These are phyloP conservation scores for Zeugodacus cucurbitae DNA, from an alignment of 1,140 invertebrate species.

Conservation along the genomic window DNA sequence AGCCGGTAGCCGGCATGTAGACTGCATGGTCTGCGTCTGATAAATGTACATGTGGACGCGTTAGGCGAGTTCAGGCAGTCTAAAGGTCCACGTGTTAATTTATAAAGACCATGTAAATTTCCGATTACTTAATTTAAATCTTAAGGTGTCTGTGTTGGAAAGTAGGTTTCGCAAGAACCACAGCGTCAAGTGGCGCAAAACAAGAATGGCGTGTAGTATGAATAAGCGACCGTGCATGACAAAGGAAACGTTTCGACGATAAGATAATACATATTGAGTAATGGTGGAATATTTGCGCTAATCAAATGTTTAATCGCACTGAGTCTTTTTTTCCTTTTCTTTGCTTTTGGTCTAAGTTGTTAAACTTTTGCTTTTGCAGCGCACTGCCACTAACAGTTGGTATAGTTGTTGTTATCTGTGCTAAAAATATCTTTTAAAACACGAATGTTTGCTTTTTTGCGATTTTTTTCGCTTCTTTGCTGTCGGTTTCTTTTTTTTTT, in stretches of 20 bases:
- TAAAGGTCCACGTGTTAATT: too few species aligned
- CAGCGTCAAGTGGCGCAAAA: too few species aligned
- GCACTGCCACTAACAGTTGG: not conserved
- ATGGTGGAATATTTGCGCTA: not conserved
- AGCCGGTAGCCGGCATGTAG: not conserved
- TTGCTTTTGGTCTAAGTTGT: not conserved
- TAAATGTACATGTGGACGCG: not conserved
- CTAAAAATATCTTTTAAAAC: not conserved
- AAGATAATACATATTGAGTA: slow-evolving; percentile 4
- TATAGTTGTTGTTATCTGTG: not conserved
- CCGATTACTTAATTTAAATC: too few species aligned
- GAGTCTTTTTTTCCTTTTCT: not conserved
- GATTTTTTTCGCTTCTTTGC: too few species aligned
- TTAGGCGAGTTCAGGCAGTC: too few species aligned
- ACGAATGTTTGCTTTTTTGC: not conserved
- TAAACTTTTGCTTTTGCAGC: not conserved
- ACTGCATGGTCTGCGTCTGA: not conserved
- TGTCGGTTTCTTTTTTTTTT: too few species aligned
- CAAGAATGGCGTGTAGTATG: too few species aligned
- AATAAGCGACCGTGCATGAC: too few species aligned
- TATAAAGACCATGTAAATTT: too few species aligned
- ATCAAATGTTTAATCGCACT: not conserved
- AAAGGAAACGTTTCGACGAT: not conserved
- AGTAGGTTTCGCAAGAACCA: too few species aligned
- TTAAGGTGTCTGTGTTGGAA: too few species aligned